These are phyloP conservation scores for Conchocele bisecta DNA, from an alignment of 2,888 invertebrate species.

Conservation along the genomic window DNA sequence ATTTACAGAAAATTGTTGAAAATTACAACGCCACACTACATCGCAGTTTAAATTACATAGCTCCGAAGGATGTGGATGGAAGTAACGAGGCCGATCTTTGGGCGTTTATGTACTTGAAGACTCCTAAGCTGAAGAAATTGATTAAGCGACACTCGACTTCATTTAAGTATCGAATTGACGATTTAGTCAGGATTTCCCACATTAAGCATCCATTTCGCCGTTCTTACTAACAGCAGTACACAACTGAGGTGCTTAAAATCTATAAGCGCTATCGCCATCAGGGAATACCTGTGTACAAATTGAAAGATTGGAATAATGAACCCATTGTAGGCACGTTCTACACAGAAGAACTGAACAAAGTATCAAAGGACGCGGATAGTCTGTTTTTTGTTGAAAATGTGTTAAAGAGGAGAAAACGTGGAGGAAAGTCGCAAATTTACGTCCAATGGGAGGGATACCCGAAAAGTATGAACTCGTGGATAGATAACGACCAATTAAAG, in stretches of 20 bases:
- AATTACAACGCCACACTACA: constrained; percentile 47
- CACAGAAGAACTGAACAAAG: constrained; percentile 19
- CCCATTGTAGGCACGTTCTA: constrained; percentile 27
- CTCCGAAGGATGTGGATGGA: constrained; percentile 38
- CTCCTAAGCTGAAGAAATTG: constrained; percentile 2
- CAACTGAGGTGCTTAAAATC: constrained; percentile 43
- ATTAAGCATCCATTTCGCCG: constrained; percentile 43
- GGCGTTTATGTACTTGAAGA: constrained; percentile 48
- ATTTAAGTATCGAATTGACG: constrained; percentile 28
- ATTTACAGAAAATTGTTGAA: constrained; percentile 21
- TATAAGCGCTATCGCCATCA: not conserved
- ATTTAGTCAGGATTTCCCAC: constrained; percentile 46
- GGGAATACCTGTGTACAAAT: constrained; percentile 29
- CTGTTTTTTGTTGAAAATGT: constrained; percentile 22
- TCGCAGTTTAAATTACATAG: constrained; percentile 28
- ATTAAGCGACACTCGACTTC: constrained; percentile 21
- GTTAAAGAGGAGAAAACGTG: constrained; percentile 17
- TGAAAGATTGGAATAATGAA: constrained; percentile 13
- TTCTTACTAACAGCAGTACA: constrained; percentile 52
- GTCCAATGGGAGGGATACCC: constrained; percentile 26
- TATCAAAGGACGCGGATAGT: constrained; percentile 24
- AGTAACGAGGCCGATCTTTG: constrained; percentile 42
- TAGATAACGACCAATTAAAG: not conserved
- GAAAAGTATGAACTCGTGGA: not conserved
- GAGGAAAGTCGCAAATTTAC: constrained; percentile 2